Percentiles rank a stretch among this genome's conserved stretches.
Evolutionary conservation across 2,888 invertebrate genomes (phyloP).

Genomic region (Limenitis camilla): DNA sequence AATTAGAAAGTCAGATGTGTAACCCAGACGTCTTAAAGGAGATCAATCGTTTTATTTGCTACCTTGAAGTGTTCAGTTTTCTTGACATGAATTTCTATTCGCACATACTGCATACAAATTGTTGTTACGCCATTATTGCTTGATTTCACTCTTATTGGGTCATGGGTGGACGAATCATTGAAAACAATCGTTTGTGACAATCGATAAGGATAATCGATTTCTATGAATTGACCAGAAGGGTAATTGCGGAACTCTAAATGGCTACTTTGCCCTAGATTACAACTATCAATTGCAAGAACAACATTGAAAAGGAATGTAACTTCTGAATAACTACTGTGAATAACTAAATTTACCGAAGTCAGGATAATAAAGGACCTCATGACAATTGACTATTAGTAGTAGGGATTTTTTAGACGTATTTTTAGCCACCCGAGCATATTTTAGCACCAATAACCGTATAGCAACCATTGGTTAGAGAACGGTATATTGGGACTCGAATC

Average conservation of each 20-base stretch:
- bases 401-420: too few relatives aligned
- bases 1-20: conserved; percentile 22
- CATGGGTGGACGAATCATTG: conserved; percentile 53
- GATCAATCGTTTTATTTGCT: conserved; percentile 56
- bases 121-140: conserved; percentile 55
- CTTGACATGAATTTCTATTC: conserved; percentile 73
- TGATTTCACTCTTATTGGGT: conserved; percentile 72
- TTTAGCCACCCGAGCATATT: too few relatives aligned
- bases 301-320: too few relatives aligned
- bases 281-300: neutral
- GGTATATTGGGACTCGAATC: too few relatives aligned
- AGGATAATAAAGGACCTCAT: too few relatives aligned
- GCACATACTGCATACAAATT: conserved; percentile 65
- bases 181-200: conserved; percentile 28
- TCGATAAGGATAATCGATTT: conserved; percentile 22
- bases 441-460: too few relatives aligned
- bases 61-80: conserved; percentile 57
- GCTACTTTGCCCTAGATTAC: neutral
- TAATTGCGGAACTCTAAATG: neutral
- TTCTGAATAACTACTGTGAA: too few relatives aligned
- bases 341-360: too few relatives aligned
- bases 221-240: neutral
- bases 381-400: too few relatives aligned
- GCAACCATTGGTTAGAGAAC: too few relatives aligned
- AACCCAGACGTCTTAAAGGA: conserved; percentile 39